phyloP scores from a whole-genome alignment of 2,797 vertebrate genomes.

The Artibeus lituratus region DNA sequence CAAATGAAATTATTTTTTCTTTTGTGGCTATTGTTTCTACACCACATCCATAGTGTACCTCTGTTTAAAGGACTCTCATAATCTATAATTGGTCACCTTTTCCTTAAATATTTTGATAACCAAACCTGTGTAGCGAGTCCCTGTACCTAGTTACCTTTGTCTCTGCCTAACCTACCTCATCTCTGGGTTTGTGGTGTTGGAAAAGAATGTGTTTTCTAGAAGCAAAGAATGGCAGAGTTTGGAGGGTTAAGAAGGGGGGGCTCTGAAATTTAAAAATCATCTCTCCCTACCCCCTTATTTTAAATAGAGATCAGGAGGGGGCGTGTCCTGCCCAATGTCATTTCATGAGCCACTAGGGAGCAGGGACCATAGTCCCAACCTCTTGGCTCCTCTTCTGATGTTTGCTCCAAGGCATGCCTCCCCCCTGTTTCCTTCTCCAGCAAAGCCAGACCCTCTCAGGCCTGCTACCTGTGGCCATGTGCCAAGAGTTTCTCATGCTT shows the following conservation, averaged over 20 bases:
- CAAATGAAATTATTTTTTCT: neutral
- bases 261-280: neutral
- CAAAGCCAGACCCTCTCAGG: conserved; percentile 17
- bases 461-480: neutral
- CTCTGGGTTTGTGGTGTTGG: neutral
- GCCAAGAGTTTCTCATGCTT: conserved; percentile 52
- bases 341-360: neutral
- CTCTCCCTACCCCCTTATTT: neutral
- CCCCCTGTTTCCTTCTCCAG: neutral
- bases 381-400: neutral
- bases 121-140: neutral
- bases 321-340: neutral
- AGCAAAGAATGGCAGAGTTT: neutral
- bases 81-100: neutral
- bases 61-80: conserved; percentile 5
- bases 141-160: neutral
- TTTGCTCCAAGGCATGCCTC: neutral
- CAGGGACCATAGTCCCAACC: neutral
- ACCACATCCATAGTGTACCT: neutral
- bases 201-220: neutral
- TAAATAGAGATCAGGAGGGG: neutral
- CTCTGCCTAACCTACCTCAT: neutral
- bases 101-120: neutral
- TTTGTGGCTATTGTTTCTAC: neutral
- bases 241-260: neutral